Base-by-base conservation (phyloP, 2,888 invertebrate genomes). In the Parnassius glacialis region DNA sequence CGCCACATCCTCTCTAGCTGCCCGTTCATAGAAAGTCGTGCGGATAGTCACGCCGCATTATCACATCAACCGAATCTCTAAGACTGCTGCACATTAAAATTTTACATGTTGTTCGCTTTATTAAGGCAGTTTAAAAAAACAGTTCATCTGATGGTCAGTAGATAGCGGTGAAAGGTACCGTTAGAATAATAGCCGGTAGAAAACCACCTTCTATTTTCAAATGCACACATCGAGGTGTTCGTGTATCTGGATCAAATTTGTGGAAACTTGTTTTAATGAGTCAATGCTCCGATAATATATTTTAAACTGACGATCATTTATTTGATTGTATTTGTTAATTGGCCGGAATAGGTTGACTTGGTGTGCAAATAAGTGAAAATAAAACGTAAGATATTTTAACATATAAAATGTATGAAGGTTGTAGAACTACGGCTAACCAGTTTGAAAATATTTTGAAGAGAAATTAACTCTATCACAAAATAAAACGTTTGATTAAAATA, bases 161-260 rank as follows among this genome's bases (percentile, higher is more conserved):
- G 91, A 91, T 90, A 90, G 85, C 85, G 90, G 90, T 90, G 90
- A 91, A 90, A 90, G 90, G 88, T 73, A 84, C 90, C 89, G 90
- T 90, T 90, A 90, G 72, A 79, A 80, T 87, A 84, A 89, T 87
- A 81, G 86, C 83, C 84, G 71, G 80, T 83, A 79, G 79, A 80
- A 84, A 81, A 80, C 77, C 80, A 80, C 81, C 82, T 79, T 75
- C 82, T 82, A 80, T 79, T 82, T 80, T 76, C 68, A 68, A 74
- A 74, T 73, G 76, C 74, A 71, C 73, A 63, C 54, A 67, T 56
- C 55, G 67, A 67, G 60, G 64, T 65, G 58, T 57, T 62, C 50
- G 48, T 58, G 51, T 64, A 62, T 53, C 56, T 59, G 59, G 63
- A 59, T 63, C 59, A 52, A 59, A 55, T 63, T 63, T 55, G 62